Evolutionary conservation across 2,797 vertebrate genomes (phyloP).

Genomic region (Syngnathus acus): DNA sequence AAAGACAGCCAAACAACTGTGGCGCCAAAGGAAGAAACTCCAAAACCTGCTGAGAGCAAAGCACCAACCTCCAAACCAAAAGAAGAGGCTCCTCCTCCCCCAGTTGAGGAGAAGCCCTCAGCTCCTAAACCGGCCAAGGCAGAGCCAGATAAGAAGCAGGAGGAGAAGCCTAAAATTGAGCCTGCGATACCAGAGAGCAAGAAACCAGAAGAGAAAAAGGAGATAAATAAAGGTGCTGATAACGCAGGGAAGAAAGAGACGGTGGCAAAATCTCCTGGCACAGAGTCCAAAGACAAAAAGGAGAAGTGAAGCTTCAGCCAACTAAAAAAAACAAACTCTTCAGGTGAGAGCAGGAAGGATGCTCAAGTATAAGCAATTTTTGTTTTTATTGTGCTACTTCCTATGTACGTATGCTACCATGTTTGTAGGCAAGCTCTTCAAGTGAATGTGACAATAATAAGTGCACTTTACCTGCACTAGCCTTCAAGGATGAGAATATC

Average conservation of each 20-base stretch:
- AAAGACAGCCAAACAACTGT: slow-evolving; percentile 59
- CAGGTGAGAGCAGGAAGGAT: slow-evolving; percentile 42
- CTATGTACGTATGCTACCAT: neutral
- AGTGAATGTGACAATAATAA: slow-evolving; percentile 74
- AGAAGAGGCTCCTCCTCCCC: slow-evolving; percentile 24
- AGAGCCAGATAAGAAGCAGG: slow-evolving; percentile 31
- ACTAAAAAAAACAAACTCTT: slow-evolving; percentile 16
- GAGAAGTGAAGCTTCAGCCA: slow-evolving; percentile 44
- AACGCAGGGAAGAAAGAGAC: slow-evolving; percentile 58
- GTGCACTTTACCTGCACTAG: slow-evolving; percentile 69
- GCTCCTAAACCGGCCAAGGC: slow-evolving; percentile 31
- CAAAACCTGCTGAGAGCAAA: slow-evolving; percentile 56
- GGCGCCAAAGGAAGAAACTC: slow-evolving; percentile 44
- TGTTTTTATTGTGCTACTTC: slow-evolving; percentile 46
- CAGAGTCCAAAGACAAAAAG: slow-evolving; percentile 71
- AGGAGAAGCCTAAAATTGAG: slow-evolving; percentile 31
- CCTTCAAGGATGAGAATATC: slow-evolving; percentile 50
- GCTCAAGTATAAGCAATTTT: neutral
- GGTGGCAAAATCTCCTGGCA: slow-evolving; percentile 75
- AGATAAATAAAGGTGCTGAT: slow-evolving; percentile 49
- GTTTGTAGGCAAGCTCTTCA: slow-evolving; percentile 52
- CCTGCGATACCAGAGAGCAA: slow-evolving; percentile 32
- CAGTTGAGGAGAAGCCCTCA: slow-evolving; percentile 51
- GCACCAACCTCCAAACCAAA: slow-evolving; percentile 50
- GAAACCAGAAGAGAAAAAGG: slow-evolving; percentile 27